Base-by-base conservation (phyloP, 1,140 invertebrate genomes). In the Brachionus rubens region DNA sequence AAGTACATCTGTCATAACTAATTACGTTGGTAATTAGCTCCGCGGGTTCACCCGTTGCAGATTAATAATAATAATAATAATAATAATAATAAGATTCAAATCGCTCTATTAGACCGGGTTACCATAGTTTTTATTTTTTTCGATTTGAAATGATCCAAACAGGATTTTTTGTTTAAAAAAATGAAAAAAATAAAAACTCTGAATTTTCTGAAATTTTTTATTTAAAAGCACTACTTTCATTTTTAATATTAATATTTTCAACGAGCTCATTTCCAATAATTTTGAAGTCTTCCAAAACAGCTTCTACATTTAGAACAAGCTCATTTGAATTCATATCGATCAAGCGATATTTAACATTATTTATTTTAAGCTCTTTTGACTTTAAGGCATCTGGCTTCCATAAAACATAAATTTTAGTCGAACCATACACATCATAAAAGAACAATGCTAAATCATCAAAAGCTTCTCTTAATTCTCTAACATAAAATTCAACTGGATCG, bases 341-440 rank as follows among this genome's bases (percentile, higher is more conserved):
- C 68, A 78, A 46, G 26, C 62, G 36, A 26, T 54, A 47, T 21
- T 68, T 72, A 40, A 77, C 46, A 70, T 52, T 75, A 78, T 78
- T 78, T 9, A 91, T 90, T 86, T 92, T 91, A 77, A 93, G 91
- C 1, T 91, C 88, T 78, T 86, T 87, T 0, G 80, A 68, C 65
- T 89, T 86, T 21, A 88, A 82, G 1, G 87, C 85, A 56, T 86
- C 81, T 6, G 92, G 91, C 82, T 90, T 92, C 87, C 93, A 91
- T 14, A 94, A 82, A 62, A 95, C 90, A 7, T 88, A 91, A 77
- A 97, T 90, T 7, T 88, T 83, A 76, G 88, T 87, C 28, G 92
- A 92, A 21, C 93, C 93, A 85, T 90, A 92, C 0, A 86, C 84
- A 83, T 96, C 91, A 82, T 94, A 89, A 82, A 96, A 94, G 82